A percentile compares a stretch with the other conserved stretches of the same genome.
These are phyloP conservation scores for Frankliniella intonsa DNA, from an alignment of 2,888 invertebrate species.

Conservation along the genomic window DNA sequence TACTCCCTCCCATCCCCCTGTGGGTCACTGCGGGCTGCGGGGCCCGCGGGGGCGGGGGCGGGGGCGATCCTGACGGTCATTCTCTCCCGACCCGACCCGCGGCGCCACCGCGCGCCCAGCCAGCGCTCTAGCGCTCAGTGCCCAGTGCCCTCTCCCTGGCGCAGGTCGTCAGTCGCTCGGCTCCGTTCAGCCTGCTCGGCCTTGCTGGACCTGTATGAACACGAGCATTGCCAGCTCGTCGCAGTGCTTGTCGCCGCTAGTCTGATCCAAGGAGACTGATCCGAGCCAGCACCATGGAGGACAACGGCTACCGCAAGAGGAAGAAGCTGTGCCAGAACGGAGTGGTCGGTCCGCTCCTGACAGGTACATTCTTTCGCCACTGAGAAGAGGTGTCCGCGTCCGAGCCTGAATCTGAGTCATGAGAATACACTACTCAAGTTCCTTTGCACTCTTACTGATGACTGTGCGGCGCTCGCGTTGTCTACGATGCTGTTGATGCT, in stretches of 20 bases:
- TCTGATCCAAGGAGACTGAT: not conserved
- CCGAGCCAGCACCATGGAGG: constrained; percentile 21
- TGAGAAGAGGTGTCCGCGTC: no score
- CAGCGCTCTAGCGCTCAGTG: not conserved
- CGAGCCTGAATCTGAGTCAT: no score
- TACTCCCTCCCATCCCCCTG: not conserved
- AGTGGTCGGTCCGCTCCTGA: constrained; percentile 83
- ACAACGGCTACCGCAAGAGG: constrained; percentile 28
- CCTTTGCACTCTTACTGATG: no score
- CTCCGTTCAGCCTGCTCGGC: not conserved
- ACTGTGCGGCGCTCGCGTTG: no score
- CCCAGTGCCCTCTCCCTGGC: not conserved
- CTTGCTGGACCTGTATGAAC: not conserved
- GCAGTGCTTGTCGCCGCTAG: not conserved
- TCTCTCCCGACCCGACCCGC: not conserved
- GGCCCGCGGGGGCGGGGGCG: not conserved
- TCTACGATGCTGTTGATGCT: no score
- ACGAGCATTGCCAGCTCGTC: not conserved
- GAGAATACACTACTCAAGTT: no score
- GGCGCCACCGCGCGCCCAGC: not conserved
- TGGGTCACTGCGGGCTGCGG: not conserved
- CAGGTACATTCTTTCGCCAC: constrained; percentile 55
- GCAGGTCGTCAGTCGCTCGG: not conserved
- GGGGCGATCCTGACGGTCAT: not conserved
- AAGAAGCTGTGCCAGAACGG: constrained; percentile 45